phyloP scores from a whole-genome alignment of 2,797 vertebrate genomes.

The Sebastes alutus region DNA sequence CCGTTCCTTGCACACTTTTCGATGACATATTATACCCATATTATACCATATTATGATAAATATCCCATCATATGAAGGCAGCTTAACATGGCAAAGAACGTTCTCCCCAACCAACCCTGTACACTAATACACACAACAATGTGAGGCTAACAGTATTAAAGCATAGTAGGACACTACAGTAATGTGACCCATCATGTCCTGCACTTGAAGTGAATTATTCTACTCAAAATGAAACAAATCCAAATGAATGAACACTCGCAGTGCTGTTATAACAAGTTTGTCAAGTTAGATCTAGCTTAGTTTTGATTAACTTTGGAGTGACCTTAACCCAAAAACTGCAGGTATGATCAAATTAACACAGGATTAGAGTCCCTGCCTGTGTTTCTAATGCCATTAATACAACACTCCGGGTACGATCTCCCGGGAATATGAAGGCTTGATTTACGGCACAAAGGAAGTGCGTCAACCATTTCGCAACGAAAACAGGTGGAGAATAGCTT shows the following conservation, averaged over 20 bases:
- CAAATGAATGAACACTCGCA: background rate
- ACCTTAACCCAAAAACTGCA: background rate
- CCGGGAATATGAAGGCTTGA: background rate
- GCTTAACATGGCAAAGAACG: background rate
- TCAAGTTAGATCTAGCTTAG: background rate
- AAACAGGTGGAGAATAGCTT: no score
- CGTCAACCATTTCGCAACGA: background rate
- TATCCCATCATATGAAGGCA: background rate
- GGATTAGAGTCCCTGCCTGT: slow-evolving; percentile 9
- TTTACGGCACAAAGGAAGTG: no score
- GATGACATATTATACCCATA: no score
- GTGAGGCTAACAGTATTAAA: background rate
- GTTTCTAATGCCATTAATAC: background rate
- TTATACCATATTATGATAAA: background rate
- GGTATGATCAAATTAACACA: slow-evolving; percentile 19
- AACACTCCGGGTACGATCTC: background rate
- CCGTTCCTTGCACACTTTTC: no score
- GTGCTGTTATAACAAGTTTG: background rate
- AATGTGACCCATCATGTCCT: background rate
- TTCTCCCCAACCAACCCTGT: background rate
- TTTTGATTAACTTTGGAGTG: slow-evolving; percentile 10
- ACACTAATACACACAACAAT: background rate
- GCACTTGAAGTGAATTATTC: background rate
- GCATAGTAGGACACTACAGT: background rate
- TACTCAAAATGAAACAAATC: background rate